phyloP scores from a whole-genome alignment of 1,140 invertebrate species.

The Dreissena rostriformis region DNA sequence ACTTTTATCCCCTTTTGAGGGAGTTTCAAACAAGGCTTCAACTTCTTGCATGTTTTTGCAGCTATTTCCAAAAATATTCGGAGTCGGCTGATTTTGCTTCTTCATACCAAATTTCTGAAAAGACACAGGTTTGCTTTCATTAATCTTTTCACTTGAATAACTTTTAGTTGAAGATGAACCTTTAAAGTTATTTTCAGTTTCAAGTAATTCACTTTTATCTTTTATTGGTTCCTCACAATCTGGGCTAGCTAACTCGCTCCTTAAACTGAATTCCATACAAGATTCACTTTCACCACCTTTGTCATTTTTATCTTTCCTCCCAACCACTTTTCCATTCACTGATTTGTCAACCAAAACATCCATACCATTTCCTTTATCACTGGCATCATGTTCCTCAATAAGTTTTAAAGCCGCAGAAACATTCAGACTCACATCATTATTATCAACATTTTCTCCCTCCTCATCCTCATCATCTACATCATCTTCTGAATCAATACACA shows the following conservation, averaged over 20 bases:
- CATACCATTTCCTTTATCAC: background rate
- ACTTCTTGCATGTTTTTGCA: conserved; percentile 44
- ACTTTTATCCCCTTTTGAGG: conserved; percentile 7
- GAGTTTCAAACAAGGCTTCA: conserved; percentile 34
- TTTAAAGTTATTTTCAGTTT: no score
- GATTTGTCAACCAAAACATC: background rate
- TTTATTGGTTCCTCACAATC: background rate
- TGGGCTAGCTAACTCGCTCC: conserved; percentile 21
- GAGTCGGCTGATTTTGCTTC: no score
- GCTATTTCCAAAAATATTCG: conserved; percentile 3
- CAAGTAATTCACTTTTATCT: no score
- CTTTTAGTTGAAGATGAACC: no score
- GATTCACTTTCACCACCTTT: background rate
- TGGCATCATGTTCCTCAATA: background rate
- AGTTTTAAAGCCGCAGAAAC: background rate
- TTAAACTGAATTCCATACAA: conserved; percentile 5
- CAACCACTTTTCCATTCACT: background rate
- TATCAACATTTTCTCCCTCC: conserved; percentile 14
- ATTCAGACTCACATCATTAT: background rate
- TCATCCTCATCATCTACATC: background rate
- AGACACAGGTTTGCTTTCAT: no score
- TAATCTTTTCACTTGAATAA: no score
- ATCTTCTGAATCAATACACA: no score
- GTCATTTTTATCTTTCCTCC: background rate
- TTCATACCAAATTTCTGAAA: no score